phyloP scores from a whole-genome alignment of 1,140 invertebrate genomes.

The Augochlora pura region DNA sequence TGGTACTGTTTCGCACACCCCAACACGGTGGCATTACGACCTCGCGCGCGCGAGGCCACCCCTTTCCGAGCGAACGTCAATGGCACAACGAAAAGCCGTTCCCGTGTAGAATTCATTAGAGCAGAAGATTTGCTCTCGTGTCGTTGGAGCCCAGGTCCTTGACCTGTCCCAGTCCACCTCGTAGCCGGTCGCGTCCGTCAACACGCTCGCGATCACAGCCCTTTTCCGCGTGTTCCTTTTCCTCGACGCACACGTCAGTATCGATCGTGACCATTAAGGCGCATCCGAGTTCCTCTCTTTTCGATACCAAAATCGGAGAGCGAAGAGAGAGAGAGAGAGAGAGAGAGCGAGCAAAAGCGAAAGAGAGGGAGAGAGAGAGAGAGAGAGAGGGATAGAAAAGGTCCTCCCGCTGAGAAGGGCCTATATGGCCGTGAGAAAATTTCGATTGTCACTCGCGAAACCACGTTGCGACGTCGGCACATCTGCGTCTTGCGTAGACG shows the following conservation, averaged over 20 bases:
- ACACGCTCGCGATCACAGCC: constrained; percentile 1
- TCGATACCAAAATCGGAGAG: no score
- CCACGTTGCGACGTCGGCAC: constrained; percentile 33
- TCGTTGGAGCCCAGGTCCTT: constrained; percentile 55
- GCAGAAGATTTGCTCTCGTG: constrained; percentile 45
- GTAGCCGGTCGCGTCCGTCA: no score
- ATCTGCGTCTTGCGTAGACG: constrained; percentile 20
- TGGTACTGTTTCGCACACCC: not conserved
- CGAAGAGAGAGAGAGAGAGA: no score
- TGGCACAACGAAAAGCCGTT: constrained; percentile 17
- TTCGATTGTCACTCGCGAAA: constrained; percentile 46
- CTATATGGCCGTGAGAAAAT: constrained; percentile 1
- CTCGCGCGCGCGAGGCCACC: not conserved
- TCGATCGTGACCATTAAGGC: not conserved
- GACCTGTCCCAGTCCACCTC: constrained; percentile 49
- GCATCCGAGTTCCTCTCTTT: not conserved
- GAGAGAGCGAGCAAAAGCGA: not conserved
- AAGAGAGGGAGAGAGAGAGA: no score
- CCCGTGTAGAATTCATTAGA: constrained; percentile 38
- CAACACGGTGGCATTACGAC: not conserved
- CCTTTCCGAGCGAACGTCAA: constrained; percentile 17
- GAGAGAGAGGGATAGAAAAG: no score
- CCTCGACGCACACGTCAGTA: not conserved
- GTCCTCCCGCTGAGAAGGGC: no score
- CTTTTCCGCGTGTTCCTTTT: not conserved